Percentiles rank a stretch among this genome's conserved stretches.
Evolutionary conservation across 2,797 vertebrate species (phyloP).

Genomic region (Gadopsis bispinosus): DNA sequence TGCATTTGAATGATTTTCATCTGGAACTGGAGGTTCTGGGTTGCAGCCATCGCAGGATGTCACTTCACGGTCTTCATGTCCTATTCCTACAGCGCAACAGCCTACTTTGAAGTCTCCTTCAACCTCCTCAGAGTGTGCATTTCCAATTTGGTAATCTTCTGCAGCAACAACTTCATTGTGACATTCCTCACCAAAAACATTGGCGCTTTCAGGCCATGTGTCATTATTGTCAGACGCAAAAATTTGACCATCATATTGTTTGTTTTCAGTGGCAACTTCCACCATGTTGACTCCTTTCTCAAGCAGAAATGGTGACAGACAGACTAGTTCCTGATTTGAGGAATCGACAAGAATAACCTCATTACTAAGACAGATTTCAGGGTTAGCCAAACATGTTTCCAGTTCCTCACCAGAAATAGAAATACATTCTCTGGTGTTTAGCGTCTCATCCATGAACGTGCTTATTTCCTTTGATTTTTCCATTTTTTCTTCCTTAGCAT

Average conservation of each 20-base stretch:
- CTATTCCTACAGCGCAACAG: background rate
- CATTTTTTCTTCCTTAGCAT: conserved; percentile 72
- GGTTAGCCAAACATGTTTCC: conserved; percentile 42
- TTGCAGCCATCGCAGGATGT: background rate
- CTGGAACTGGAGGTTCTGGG: background rate
- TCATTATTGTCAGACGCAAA: background rate
- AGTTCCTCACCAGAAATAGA: conserved; percentile 56
- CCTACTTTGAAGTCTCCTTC: background rate
- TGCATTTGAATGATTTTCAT: conserved; percentile 21
- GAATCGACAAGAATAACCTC: background rate
- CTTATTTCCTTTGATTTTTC: conserved; percentile 72
- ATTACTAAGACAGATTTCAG: background rate
- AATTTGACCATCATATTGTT: background rate
- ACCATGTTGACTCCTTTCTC: conserved; percentile 1
- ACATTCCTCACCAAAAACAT: background rate
- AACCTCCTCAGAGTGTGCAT: background rate
- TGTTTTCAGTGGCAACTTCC: background rate
- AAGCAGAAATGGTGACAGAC: conserved; percentile 10
- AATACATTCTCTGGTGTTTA: conserved; percentile 62
- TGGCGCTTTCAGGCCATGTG: background rate
- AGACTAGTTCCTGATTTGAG: conserved; percentile 12
- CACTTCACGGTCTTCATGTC: conserved; percentile 8
- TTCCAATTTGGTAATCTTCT: background rate
- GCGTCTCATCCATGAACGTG: conserved; percentile 40
- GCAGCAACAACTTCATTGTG: background rate